Evolutionary conservation across 1,140 invertebrate species (phyloP).

Genomic region (Palaemon carinicauda): DNA sequence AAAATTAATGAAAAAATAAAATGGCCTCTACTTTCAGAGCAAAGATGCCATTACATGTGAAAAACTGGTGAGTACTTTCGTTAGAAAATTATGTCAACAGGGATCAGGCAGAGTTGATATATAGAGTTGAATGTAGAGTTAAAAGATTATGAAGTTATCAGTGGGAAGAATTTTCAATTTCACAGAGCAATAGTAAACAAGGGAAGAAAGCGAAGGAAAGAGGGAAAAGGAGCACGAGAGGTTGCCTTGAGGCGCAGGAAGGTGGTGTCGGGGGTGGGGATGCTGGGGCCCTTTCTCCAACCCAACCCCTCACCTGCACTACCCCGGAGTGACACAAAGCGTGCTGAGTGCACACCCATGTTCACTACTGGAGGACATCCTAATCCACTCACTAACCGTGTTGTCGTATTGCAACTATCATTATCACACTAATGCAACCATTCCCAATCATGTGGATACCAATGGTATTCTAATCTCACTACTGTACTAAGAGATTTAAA

Average conservation of each 20-base stretch:
- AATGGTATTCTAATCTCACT: neutral
- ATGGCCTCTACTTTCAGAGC: too few relatives aligned
- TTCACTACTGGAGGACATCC: constrained; percentile 23
- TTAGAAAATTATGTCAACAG: too few relatives aligned
- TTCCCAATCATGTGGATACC: neutral
- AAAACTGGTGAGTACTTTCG: too few relatives aligned
- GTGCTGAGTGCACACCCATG: constrained; percentile 32
- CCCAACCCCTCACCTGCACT: neutral
- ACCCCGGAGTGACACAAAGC: neutral
- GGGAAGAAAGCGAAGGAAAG: neutral
- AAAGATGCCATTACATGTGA: too few relatives aligned
- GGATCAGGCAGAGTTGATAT: too few relatives aligned
- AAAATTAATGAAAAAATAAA: too few relatives aligned
- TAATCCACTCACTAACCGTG: constrained; percentile 27
- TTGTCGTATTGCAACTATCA: constrained; percentile 5
- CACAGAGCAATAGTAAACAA: neutral
- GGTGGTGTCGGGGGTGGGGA: neutral
- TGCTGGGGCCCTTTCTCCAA: neutral
- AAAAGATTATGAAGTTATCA: too few relatives aligned
- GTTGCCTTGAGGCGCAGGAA: neutral
- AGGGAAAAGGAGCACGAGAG: neutral
- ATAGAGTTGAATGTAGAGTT: too few relatives aligned
- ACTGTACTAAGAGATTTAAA: too few relatives aligned
- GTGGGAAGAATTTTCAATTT: too few relatives aligned
- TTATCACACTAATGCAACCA: neutral